Base-by-base conservation (phyloP, 2,797 vertebrate species). In the Brachymystax lenok region DNA sequence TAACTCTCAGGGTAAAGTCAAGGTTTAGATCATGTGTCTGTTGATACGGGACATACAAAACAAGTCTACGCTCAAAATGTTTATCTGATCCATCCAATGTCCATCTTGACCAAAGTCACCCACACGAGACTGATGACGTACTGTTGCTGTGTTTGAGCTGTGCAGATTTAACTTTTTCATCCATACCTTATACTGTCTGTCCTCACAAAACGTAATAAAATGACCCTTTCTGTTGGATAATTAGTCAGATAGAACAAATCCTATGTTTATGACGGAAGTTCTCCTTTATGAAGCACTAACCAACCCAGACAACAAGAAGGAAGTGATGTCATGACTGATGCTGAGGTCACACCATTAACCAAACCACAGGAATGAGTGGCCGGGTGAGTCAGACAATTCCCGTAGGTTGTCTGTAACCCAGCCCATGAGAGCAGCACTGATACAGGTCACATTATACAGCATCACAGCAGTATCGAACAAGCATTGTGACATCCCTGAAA, bases 321-420 rank as follows among this genome's bases (percentile, higher is more conserved):
- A 86, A 86, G 83, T 75, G 66, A 74, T 80, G 82, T 77, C 83
- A 89, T 91, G 89, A 92, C 89, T 89, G 87, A 92, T 90, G 86
- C 80, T 76, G 54, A 79, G 86, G 87, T 90, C 88, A 90, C 74
- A 87, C 75, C 83, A 77, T 83, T 88, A 85, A 88, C 78, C 77
- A 24, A 75, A 90, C 88, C 88, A 76, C 88, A 90, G 81, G 80
- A 81, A 84, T 73, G 77, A 85, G 73, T 81, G 71, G 81, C 76
- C 8, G 76, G 75, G 74, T 91, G 89, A 92, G 74, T 93, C 88
- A 92, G 79, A 74, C 66, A 87, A 63, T 59, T 71, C 24, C 46
- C 70, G 30, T 35, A 24, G 67, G 24, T 40, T 10, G 75, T 10
- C 27, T 28, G 71, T 77, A 77, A 80, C 76, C 35, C 24, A 51